Base-by-base conservation (phyloP, 2,113 vertebrate species). In the Anser cygnoides region DNA sequence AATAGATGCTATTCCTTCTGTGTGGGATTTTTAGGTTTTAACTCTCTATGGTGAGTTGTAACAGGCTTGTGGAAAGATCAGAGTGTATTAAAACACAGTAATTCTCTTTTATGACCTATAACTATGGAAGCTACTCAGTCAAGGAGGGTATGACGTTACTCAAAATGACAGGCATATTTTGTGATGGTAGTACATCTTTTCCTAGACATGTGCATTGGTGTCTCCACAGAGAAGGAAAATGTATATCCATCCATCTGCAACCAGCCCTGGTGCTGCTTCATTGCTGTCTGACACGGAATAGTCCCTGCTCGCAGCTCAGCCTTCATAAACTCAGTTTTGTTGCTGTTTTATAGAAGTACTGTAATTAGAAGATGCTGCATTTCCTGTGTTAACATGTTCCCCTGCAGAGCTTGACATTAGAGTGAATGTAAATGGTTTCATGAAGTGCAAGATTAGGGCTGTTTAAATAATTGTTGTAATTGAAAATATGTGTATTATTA, bases 381-480 rank as follows among this genome's bases (percentile, higher is more conserved):
- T 89, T 92, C 84, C 71, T 77, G 85, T 66, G 77, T 91, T 94
- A 94, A 63, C 50, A 8, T 89, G 66, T 93, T 84, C 74, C 87
- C 89, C 81, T 85, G 89, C 78, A 91, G 93, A 97, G 91, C 71
- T 85, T 94, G 87, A 93, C 59, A 62, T 92, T 76, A 80, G 66
- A 94, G 59, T 59, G 84, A 85, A 95, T 92, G 59, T 71, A 96
- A 96, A 93, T 84, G 81, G 70, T 74, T 96, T 94, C 63, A 67
- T 96, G 89, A 96, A 96, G 95, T 96, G 91, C 67, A 89, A 96
- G 89, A 96, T 96, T 93, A 95, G 74, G 46, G 92, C 78, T 95
- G 91, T 95, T 97, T 89, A 96, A 96, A 94, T 94, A 96, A 93
- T 95, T 93, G 89, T 91, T 93, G 91, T 96, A 96, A 95, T 92